These are phyloP conservation scores for Chloromyia formosa DNA, from an alignment of 2,888 invertebrate species.

Conservation along the genomic window DNA sequence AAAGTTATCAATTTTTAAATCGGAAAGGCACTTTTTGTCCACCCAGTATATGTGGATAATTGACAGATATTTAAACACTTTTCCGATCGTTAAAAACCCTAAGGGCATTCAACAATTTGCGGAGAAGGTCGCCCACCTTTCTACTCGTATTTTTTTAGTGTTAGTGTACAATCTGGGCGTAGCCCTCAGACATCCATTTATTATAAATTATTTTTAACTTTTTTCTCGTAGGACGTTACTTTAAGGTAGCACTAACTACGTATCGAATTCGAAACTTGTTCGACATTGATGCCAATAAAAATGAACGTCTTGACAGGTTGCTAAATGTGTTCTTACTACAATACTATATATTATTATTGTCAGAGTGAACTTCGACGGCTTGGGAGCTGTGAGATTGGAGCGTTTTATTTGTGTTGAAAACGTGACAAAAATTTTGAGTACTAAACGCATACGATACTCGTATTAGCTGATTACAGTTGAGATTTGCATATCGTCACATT, in stretches of 20 bases:
- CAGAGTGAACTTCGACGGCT: background rate
- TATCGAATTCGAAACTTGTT: conserved; percentile 20
- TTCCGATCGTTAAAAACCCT: background rate
- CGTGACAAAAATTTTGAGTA: conserved; percentile 35
- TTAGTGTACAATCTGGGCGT: no score
- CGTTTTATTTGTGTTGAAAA: conserved; percentile 20
- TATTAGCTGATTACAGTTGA: background rate
- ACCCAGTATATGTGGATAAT: no score
- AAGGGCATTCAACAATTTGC: background rate
- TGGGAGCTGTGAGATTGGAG: conserved; percentile 1
- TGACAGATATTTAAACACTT: no score
- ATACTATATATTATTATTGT: no score
- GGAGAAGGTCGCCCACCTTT: conserved; percentile 15
- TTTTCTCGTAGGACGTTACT: no score
- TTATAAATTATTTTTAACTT: no score
- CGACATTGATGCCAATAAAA: conserved; percentile 20
- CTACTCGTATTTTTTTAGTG: background rate
- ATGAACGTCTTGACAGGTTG: conserved; percentile 23
- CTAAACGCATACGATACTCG: conserved; percentile 9
- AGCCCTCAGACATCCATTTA: no score
- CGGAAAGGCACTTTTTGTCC: no score
- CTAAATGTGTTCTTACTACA: conserved; percentile 6
- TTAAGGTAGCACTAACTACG: no score
- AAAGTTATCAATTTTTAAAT: no score
- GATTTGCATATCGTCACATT: conserved; percentile 5